Conservation (phyloP, 2,888 invertebrate genomes). For the Bombylius discolor region DNA sequence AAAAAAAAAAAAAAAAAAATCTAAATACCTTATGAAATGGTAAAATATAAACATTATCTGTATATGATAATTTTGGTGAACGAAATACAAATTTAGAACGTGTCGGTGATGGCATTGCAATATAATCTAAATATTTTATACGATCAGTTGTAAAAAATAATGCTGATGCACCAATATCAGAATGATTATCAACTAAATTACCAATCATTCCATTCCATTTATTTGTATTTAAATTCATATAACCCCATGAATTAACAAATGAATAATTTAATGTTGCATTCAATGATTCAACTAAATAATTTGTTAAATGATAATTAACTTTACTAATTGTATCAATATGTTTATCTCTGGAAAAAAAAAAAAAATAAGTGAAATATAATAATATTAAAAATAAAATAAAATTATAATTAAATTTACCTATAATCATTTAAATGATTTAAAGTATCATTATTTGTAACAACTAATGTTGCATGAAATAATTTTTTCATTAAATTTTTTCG, state of each 20-base stretch:
- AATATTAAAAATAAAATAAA: background rate
- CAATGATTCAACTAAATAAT: constrained; percentile 43
- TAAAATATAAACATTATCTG: constrained; percentile 55
- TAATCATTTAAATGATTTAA: constrained; percentile 47
- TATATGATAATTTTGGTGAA: constrained; percentile 56
- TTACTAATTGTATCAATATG: constrained; percentile 50
- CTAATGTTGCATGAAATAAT: constrained; percentile 42
- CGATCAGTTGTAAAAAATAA: constrained; percentile 51
- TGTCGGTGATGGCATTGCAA: constrained; percentile 53
- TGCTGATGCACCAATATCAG: constrained; percentile 52
- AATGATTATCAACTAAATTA: constrained; percentile 42
- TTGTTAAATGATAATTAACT: constrained; percentile 47
- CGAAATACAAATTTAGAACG: constrained; percentile 57
- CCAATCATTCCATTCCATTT: constrained; percentile 55
- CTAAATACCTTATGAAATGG: constrained; percentile 48
- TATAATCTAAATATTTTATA: constrained; percentile 48
- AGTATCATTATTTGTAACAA: constrained; percentile 46
- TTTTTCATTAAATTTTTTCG: constrained; percentile 39
- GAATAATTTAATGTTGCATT: constrained; percentile 44
- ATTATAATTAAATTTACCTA: constrained; percentile 32
- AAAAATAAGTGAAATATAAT: constrained; percentile 23
- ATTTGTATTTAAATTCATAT: constrained; percentile 39
- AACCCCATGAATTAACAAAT: constrained; percentile 49
- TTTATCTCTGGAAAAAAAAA: constrained; percentile 25
- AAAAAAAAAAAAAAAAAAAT: background rate